A percentile compares a stretch with the other conserved stretches of the same genome.
phyloP scores from a whole-genome alignment of 2,797 vertebrate genomes.

The Bradypus variegatus region DNA sequence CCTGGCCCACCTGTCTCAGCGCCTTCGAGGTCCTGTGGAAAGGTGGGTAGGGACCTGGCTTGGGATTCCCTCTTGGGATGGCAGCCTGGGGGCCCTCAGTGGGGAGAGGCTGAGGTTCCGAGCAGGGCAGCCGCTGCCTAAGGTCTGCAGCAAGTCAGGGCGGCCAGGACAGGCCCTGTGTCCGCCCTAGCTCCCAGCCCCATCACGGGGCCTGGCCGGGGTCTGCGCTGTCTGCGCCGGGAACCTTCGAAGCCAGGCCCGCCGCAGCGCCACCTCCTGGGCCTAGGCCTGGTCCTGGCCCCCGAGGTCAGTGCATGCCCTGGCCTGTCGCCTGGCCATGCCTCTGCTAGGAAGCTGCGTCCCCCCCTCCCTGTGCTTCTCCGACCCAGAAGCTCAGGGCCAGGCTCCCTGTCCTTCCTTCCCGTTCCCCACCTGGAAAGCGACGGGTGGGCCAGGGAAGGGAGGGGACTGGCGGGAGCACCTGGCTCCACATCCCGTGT shows the following conservation, averaged over 20 bases:
- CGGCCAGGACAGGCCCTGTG: not conserved
- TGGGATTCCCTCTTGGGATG: not conserved
- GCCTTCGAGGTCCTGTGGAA: not conserved
- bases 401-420: not conserved
- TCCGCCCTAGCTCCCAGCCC: not conserved
- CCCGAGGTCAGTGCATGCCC: not conserved
- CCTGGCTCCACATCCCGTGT: not conserved
- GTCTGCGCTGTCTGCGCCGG: not conserved
- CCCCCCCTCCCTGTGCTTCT: not conserved
- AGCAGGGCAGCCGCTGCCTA: not conserved
- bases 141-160: not conserved
- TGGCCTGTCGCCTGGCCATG: not conserved
- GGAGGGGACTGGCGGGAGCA: not conserved
- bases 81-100: not conserved
- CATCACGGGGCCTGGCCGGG: not conserved
- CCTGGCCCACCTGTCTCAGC: not conserved
- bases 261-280: not conserved
- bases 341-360: not conserved
- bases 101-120: not conserved
- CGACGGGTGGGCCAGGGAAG: not conserved
- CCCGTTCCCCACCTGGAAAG: not conserved
- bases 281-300: not conserved
- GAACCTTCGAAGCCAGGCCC: not conserved
- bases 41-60: not conserved
- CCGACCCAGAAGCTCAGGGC: not conserved